These are phyloP conservation scores for Physella acuta DNA, from an alignment of 1,140 invertebrate genomes.

Conservation along the genomic window DNA sequence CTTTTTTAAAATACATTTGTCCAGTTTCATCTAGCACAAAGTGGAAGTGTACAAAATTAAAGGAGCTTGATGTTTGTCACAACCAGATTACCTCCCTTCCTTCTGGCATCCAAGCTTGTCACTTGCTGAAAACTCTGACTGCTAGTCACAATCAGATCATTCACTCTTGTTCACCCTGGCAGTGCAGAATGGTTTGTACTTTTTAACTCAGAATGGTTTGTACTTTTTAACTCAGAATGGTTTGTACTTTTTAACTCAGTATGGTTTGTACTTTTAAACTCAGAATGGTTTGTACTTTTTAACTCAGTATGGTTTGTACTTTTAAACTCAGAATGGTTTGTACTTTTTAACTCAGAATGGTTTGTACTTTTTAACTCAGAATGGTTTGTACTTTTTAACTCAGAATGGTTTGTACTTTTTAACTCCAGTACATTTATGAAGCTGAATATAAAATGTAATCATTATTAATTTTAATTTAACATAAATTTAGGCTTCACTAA, in stretches of 20 bases:
- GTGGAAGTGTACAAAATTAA: too few relatives aligned
- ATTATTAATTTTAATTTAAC: too few relatives aligned
- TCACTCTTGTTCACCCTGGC: not conserved
- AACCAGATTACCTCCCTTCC: constrained; percentile 3
- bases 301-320: not conserved
- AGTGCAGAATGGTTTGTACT: constrained; percentile 2
- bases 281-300: not conserved
- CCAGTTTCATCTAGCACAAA: too few relatives aligned
- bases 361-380: not conserved
- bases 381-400: too few relatives aligned
- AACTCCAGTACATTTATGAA: too few relatives aligned
- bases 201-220: not conserved
- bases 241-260: not conserved
- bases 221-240: not conserved
- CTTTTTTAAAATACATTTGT: too few relatives aligned
- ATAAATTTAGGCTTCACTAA: too few relatives aligned
- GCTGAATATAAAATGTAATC: too few relatives aligned
- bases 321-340: not conserved
- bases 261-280: not conserved
- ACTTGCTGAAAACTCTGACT: not conserved
- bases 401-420: too few relatives aligned
- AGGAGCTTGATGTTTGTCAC: constrained; percentile 4
- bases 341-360: not conserved
- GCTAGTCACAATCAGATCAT: not conserved
- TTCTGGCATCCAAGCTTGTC: not conserved